A percentile compares a stretch with the other conserved stretches of the same genome.
Evolutionary conservation across 2,113 vertebrate genomes (phyloP).

Genomic region (Pycnonotus jocosus): DNA sequence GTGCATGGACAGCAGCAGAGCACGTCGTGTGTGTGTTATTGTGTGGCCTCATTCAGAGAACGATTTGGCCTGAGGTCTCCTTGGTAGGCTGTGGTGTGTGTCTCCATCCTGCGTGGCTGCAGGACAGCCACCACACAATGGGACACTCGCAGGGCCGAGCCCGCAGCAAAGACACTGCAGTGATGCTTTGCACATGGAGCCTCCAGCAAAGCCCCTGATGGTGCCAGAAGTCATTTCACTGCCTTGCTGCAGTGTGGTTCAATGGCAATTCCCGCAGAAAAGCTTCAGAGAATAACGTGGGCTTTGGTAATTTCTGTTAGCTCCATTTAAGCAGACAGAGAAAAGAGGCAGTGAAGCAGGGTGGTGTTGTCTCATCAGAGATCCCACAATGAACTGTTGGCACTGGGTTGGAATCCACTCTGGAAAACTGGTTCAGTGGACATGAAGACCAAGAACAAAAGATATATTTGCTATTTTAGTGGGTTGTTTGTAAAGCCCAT

Average conservation of each 20-base stretch:
- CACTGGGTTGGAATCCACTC: neutral
- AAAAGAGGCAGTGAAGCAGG: neutral
- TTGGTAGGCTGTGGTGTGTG: neutral
- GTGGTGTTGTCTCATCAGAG: neutral
- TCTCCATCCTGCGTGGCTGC: neutral
- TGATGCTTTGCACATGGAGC: neutral
- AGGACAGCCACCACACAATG: neutral
- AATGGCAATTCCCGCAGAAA: neutral
- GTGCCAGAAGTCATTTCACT: neutral
- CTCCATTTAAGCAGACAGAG: neutral
- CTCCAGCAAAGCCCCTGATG: neutral
- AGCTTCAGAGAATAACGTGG: neutral
- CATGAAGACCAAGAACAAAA: conserved; percentile 2
- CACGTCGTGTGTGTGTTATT: neutral
- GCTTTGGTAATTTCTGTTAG: neutral
- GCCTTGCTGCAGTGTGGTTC: neutral
- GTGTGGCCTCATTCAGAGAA: neutral
- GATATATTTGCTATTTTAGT: neutral
- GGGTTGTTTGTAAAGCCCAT: neutral
- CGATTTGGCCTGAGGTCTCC: accelerated
- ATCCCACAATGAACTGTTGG: neutral
- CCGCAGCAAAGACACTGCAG: neutral
- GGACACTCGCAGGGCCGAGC: accelerated
- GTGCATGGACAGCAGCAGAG: neutral
- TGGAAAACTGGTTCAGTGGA: neutral